phyloP scores from a whole-genome alignment of 2,888 invertebrate genomes.

The Hirtodrosophila trivittata region DNA sequence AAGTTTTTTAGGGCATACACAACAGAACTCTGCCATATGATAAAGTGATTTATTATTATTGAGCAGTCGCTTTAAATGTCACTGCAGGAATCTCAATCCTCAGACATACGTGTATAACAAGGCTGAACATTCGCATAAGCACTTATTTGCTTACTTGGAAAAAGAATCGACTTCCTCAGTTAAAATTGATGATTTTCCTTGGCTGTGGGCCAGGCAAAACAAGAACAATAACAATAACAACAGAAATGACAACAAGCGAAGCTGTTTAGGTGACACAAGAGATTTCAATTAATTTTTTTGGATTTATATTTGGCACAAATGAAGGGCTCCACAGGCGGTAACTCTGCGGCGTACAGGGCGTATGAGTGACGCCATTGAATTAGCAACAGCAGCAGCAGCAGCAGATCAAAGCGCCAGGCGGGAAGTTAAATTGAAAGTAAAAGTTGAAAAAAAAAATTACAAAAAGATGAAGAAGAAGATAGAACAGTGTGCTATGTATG shows the following conservation, averaged over 20 bases:
- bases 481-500: not conserved
- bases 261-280: constrained; percentile 37
- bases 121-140: constrained; percentile 58
- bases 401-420: constrained; percentile 58
- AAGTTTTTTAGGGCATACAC: constrained; percentile 57
- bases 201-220: constrained; percentile 30
- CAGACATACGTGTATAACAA: constrained; percentile 53
- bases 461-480: constrained; percentile 19
- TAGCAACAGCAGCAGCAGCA: constrained; percentile 32
- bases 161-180: constrained; percentile 47
- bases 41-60: constrained; percentile 76
- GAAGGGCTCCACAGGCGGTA: too few species aligned
- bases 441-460: constrained; percentile 67
- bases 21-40: constrained; percentile 45
- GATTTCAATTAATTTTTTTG: constrained; percentile 75
- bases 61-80: constrained; percentile 73
- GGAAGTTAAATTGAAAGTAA: constrained; percentile 78
- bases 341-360: constrained; percentile 51
- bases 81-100: constrained; percentile 58
- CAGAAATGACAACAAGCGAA: constrained; percentile 1
- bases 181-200: constrained; percentile 70
- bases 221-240: constrained; percentile 15
- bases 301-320: constrained; percentile 59
- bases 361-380: constrained; percentile 67
- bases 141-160: constrained; percentile 38